phyloP scores from a whole-genome alignment of 2,888 invertebrate species.

The Opisthograptis luteolata region DNA sequence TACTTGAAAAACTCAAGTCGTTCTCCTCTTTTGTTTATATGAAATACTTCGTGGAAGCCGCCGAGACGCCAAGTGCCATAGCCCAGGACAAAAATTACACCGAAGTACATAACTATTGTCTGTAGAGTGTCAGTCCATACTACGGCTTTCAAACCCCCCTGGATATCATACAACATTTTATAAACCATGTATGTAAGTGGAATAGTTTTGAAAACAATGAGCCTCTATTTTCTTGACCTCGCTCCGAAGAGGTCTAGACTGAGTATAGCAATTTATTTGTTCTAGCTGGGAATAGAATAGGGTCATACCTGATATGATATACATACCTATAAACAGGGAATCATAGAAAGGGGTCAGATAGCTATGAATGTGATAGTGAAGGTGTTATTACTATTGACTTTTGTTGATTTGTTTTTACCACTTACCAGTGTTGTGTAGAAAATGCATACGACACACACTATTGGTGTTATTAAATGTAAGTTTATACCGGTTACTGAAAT shows the following conservation, averaged over 20 bases:
- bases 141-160: constrained; percentile 92
- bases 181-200: constrained; percentile 22
- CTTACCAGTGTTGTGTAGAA: constrained; percentile 96
- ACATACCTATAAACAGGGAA: too few relatives aligned
- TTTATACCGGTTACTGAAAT: constrained; percentile 91
- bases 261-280: constrained; percentile 46
- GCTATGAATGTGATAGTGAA: too few relatives aligned
- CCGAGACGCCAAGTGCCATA: constrained; percentile 88
- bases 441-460: constrained; percentile 94
- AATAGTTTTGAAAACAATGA: constrained; percentile 13
- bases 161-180: constrained; percentile 39
- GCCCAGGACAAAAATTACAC: constrained; percentile 86
- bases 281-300: constrained; percentile 44
- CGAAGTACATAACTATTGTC: constrained; percentile 89
- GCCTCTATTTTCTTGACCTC: constrained; percentile 45
- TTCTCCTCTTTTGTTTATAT: constrained; percentile 84
- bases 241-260: constrained; percentile 40
- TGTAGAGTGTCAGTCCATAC: constrained; percentile 93
- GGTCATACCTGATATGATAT: constrained; percentile 36
- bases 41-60: constrained; percentile 85
- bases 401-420: too few relatives aligned
- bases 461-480: constrained; percentile 90
- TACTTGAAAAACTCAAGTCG: constrained; percentile 91
- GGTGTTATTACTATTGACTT: too few relatives aligned
- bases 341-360: too few relatives aligned